These are phyloP conservation scores for Chromobotia macracanthus DNA, from an alignment of 2,797 vertebrate species.

Conservation along the genomic window DNA sequence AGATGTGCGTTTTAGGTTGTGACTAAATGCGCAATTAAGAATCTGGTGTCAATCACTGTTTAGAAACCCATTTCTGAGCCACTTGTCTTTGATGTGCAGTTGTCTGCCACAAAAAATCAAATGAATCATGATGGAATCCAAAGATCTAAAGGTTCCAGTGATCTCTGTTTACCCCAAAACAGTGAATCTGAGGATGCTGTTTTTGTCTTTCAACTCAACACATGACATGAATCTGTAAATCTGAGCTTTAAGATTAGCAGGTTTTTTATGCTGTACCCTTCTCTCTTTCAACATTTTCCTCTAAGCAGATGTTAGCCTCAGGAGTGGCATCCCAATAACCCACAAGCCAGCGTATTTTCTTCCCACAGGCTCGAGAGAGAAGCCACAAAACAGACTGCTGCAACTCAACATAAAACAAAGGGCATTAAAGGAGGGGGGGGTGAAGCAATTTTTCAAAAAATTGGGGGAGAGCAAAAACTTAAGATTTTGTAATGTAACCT, in stretches of 20 bases:
- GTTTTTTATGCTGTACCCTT: slow-evolving; percentile 63
- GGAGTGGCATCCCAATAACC: slow-evolving; percentile 81
- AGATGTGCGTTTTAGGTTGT: slow-evolving; percentile 44
- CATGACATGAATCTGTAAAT: slow-evolving; percentile 79
- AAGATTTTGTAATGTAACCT: slow-evolving; percentile 87
- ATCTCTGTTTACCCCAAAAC: slow-evolving; percentile 54
- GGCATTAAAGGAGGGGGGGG: slow-evolving; percentile 70
- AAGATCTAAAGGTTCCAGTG: slow-evolving; percentile 63
- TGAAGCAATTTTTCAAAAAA: slow-evolving; percentile 74
- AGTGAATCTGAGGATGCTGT: slow-evolving; percentile 42
- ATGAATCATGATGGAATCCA: slow-evolving; percentile 51
- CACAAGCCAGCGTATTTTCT: slow-evolving; percentile 85
- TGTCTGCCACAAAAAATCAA: slow-evolving; percentile 52
- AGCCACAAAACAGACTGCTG: slow-evolving; percentile 82
- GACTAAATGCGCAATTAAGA: slow-evolving; percentile 51
- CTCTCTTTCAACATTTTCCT: slow-evolving; percentile 73
- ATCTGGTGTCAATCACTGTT: slow-evolving; percentile 54
- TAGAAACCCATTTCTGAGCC: slow-evolving; percentile 46
- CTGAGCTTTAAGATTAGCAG: slow-evolving; percentile 75
- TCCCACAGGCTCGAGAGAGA: slow-evolving; percentile 81
- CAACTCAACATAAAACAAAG: slow-evolving; percentile 85
- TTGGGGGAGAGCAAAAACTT: slow-evolving; percentile 76
- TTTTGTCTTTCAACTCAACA: slow-evolving; percentile 68
- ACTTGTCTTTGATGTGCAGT: slow-evolving; percentile 50
- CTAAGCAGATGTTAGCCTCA: slow-evolving; percentile 83